A percentile compares a stretch with the other conserved stretches of the same genome.
These are phyloP conservation scores for Ditula angustiorana DNA, from an alignment of 2,888 invertebrate genomes.

Conservation along the genomic window DNA sequence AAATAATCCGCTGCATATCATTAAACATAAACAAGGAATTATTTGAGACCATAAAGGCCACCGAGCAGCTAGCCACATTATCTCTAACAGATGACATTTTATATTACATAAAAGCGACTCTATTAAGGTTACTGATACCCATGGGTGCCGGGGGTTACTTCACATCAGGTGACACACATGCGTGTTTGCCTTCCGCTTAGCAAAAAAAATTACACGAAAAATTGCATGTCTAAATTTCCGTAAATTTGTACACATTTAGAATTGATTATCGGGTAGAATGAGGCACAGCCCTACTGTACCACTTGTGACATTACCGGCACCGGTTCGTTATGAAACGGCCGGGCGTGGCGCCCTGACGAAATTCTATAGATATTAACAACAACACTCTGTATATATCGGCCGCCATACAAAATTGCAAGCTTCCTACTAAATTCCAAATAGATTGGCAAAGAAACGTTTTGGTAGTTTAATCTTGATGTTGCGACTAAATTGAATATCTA, in stretches of 20 bases:
- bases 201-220: too few relatives aligned
- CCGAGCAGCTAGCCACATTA: neutral
- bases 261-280: conserved; percentile 5
- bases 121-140: too few relatives aligned
- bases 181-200: too few relatives aligned
- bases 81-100: neutral
- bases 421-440: neutral
- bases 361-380: conserved; percentile 30
- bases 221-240: neutral
- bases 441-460: too few relatives aligned
- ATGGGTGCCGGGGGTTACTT: too few relatives aligned
- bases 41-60: neutral
- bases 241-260: neutral
- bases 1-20: too few relatives aligned
- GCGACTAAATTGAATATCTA: too few relatives aligned
- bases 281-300: conserved; percentile 16
- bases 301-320: conserved; percentile 31
- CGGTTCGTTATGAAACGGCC: conserved; percentile 42
- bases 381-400: conserved; percentile 7
- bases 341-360: conserved; percentile 40
- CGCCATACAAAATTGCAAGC: neutral
- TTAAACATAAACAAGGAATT: neutral
- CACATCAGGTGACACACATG: too few relatives aligned
- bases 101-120: neutral
- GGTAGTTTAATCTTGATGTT: too few relatives aligned